Evolutionary conservation across 2,888 invertebrate species (phyloP).

Genomic region (Alentia gelatinosa): DNA sequence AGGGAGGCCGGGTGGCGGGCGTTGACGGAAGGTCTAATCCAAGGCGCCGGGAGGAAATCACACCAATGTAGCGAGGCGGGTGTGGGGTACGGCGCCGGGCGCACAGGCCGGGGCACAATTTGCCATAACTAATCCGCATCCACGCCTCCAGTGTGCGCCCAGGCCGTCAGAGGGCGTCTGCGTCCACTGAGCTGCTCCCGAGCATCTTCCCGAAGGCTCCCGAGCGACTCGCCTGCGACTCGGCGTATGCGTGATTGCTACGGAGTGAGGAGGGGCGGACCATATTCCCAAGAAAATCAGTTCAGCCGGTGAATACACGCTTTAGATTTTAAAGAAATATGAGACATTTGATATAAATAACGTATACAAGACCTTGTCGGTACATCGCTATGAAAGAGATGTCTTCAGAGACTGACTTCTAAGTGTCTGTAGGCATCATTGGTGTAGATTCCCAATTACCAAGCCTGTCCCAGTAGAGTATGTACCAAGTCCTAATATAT

Average conservation of each 20-base stretch:
- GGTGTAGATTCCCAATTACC: no score
- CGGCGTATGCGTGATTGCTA: neutral
- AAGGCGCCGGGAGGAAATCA: constrained; percentile 1
- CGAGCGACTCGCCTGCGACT: neutral
- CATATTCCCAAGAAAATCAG: neutral
- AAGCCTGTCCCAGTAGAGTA: no score
- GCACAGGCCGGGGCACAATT: neutral
- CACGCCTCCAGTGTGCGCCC: neutral
- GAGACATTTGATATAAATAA: neutral
- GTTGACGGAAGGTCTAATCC: neutral
- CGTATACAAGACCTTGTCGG: neutral
- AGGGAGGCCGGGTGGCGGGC: no score
- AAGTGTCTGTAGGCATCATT: no score
- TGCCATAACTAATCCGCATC: neutral
- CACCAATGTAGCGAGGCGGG: neutral
- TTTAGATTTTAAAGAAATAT: neutral
- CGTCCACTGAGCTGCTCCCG: neutral
- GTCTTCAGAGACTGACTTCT: no score
- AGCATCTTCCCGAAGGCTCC: constrained; percentile 2
- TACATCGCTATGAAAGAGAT: neutral
- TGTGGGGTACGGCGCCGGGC: neutral
- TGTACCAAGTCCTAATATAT: no score
- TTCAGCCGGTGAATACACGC: neutral
- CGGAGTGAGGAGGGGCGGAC: neutral
- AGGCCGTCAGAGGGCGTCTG: neutral